Evolutionary conservation across 2,113 vertebrate genomes (phyloP).

Genomic region (Hystrix cristata): DNA sequence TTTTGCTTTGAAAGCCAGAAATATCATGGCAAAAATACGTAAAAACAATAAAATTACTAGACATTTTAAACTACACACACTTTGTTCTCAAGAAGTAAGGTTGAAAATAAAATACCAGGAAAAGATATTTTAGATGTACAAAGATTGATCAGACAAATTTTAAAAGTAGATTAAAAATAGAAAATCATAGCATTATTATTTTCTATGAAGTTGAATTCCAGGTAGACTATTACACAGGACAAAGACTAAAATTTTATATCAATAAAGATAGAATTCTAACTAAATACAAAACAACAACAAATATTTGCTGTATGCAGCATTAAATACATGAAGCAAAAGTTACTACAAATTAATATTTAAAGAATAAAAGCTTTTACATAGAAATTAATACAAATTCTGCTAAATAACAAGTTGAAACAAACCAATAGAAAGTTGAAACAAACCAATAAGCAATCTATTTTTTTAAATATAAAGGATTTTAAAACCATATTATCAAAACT

Average conservation of each 20-base stretch:
- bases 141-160: neutral
- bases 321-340: neutral
- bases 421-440: neutral
- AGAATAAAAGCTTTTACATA: neutral
- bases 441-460: neutral
- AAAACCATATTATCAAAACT: slow-evolving; percentile 16
- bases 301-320: neutral
- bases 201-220: slow-evolving; percentile 9
- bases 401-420: neutral
- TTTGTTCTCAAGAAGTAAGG: neutral
- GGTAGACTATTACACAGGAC: neutral
- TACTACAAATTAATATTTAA: slow-evolving; percentile 31
- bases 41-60: neutral
- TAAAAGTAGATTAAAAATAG: neutral
- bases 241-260: neutral
- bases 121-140: neutral
- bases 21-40: neutral
- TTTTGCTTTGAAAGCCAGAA: neutral
- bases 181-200: neutral
- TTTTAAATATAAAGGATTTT: slow-evolving; percentile 25
- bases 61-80: neutral
- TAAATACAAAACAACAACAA: neutral
- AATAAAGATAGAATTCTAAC: slow-evolving; percentile 1
- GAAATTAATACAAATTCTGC: neutral
- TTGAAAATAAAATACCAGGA: slow-evolving; percentile 13